Base-by-base conservation (phyloP, 2,113 vertebrate genomes). In the Octodon degus region DNA sequence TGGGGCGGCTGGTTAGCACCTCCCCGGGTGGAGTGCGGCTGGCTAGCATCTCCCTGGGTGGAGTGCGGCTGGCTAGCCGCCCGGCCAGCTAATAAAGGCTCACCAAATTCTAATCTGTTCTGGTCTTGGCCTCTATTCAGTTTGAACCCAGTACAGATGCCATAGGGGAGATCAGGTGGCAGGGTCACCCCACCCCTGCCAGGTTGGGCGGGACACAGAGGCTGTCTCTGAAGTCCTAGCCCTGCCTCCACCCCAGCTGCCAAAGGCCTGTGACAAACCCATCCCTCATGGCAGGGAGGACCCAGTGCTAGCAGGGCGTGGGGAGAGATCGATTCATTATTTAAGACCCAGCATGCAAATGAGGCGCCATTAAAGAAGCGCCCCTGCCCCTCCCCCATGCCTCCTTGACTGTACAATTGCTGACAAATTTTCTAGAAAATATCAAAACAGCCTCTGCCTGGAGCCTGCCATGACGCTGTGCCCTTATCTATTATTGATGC, bases 401-500 rank as follows among this genome's bases (percentile, higher is more conserved):
- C 92, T 76, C 91, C 97, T 97, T 85, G 94, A 95, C 98, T 95
- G 91, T 81, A 76, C 91, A 81, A 98, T 98, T 97, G 98, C 98
- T 98, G 98, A 98, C 98, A 98, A 98, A 98, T 98, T 98, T 98
- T 98, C 97, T 95, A 97, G 98, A 98, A 98, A 99, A 98, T 98
- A 98, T 98, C 98, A 98, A 98, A 99, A 98, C 98, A 98, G 98
- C 98, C 99, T 97, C 97, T n/a, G 98, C 98, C 98, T 98, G 98
- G 98, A 98, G 98, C 98, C 98, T 98, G 98, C 98, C 98, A 98
- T 97, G 96, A 95, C 90, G 97, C 98, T 96, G 97, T 97, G 96
- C 97, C 96, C 80, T 98, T 97, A 98, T 99, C 97, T 97, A 99
- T 99, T 99, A 99, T 98, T 99, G 98, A 99, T 98, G 98, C 88